Base-by-base conservation (phyloP, 2,797 vertebrate genomes). In the Channallabes apus region DNA sequence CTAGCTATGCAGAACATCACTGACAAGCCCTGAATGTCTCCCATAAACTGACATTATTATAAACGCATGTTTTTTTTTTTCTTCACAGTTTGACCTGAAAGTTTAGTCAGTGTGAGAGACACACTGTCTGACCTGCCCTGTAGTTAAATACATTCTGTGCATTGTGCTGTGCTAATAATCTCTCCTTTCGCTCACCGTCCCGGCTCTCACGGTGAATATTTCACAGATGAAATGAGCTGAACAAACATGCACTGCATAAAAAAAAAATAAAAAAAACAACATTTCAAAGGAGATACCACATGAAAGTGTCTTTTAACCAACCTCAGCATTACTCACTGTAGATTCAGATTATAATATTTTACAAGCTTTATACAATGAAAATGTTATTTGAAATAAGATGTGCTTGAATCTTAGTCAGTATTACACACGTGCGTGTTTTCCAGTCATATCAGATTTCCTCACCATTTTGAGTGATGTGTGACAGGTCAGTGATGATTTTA, bases 401-500 rank as follows among this genome's bases (percentile, higher is more conserved):
- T 35, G 64, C 1, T 35, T 82, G 27, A 46, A 46, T 46, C 46
- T 38, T 38, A 38, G 38, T 4, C 38, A 38, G 38, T 38, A 38
- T 38, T 38, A 38, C 38, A 38, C 38, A 46, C 46, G 46, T 46
- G 46, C 11, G 46, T 46, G 46, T 46, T 46, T 46, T 9, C 9
- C 46, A 46, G 46, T 46, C 46, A 46, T 9, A 46, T 11, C 46
- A 46, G 1, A 46, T n/a, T 9, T 46, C 82, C 94, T 94, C 92
- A 95, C 95, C 96, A 90, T 96, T 89, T 90, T 96, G 94, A 90
- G 94, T 88, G 93, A 99, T 92, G 91, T 95, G 93, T 86, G 95
- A 92, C 75, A 96, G 89, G 92, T 98, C 96, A 90, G 96, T 96
- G 92, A 98, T 96, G 93, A 98, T 94, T 93, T 96, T 99, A 91